phyloP scores from a whole-genome alignment of 2,888 invertebrate genomes.

The Tetragonisca angustula region DNA sequence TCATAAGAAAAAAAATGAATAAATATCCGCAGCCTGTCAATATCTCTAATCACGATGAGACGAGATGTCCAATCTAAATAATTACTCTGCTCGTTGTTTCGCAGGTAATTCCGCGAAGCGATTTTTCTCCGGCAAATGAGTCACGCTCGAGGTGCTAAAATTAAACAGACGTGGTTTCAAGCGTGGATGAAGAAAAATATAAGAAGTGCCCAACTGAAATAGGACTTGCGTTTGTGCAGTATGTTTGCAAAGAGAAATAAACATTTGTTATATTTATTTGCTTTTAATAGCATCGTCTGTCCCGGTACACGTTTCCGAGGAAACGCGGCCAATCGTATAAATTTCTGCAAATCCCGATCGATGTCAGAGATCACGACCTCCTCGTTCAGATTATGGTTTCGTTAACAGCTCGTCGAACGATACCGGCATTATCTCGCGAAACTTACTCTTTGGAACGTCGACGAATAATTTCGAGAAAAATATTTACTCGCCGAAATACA shows the following conservation, averaged over 20 bases:
- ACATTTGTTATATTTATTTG: neutral
- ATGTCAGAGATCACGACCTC: conserved; percentile 42
- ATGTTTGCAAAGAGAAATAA: neutral
- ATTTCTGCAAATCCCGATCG: neutral
- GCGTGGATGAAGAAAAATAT: neutral
- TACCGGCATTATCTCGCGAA: conserved; percentile 7
- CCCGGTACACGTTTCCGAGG: neutral
- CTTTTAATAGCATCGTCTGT: neutral
- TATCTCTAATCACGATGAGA: neutral
- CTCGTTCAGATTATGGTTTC: neutral
- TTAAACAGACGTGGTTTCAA: neutral
- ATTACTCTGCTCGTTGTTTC: neutral
- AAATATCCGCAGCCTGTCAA: neutral
- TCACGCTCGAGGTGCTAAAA: neutral
- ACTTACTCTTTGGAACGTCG: neutral
- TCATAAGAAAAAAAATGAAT: neutral
- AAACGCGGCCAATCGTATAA: conserved; percentile 4
- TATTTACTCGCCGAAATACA: conserved; percentile 13
- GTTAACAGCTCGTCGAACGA: conserved; percentile 21
- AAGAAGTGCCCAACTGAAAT: neutral
- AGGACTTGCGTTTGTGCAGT: neutral
- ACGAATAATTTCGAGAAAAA: conserved; percentile 7
- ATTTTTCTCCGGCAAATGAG: no score
- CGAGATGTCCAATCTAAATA: neutral
- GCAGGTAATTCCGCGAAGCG: neutral